These are phyloP conservation scores for Hemibagrus guttatus DNA, from an alignment of 2,797 vertebrate genomes.

Conservation along the genomic window DNA sequence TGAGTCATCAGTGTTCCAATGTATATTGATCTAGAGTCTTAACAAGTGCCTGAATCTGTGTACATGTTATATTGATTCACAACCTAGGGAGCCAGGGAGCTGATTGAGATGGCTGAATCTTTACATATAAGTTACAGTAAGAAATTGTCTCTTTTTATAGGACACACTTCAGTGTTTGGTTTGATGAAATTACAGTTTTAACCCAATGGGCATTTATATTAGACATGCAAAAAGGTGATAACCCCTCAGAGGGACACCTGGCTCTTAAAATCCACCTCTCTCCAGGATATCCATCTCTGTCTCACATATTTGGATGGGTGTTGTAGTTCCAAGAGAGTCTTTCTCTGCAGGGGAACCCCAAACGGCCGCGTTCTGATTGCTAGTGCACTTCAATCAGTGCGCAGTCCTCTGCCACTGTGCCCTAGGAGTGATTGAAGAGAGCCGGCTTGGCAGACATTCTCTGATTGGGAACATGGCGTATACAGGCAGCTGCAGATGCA, in stretches of 20 bases:
- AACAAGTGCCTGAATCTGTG: too few relatives aligned
- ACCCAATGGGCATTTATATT: background rate
- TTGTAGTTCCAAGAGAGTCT: background rate
- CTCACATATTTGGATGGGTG: background rate
- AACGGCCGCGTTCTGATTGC: constrained; percentile 56
- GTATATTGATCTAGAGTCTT: too few relatives aligned
- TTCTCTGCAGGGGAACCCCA: background rate
- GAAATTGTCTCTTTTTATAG: background rate
- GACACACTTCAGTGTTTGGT: background rate
- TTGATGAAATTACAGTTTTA: background rate
- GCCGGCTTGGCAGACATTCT: constrained; percentile 40
- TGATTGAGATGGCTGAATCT: background rate
- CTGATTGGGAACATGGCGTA: constrained; percentile 61
- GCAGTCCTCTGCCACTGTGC: constrained; percentile 30
- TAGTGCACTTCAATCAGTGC: constrained; percentile 59
- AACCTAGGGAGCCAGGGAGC: too few relatives aligned
- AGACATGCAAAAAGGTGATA: background rate
- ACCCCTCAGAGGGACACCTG: constrained; percentile 8
- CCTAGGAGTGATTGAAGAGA: constrained; percentile 52
- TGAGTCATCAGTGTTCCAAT: too few relatives aligned
- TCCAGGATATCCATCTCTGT: background rate
- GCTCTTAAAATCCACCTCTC: background rate
- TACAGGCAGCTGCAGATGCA: constrained; percentile 40
- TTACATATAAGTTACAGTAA: background rate
- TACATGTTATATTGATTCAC: too few relatives aligned